A percentile compares a stretch with the other conserved stretches of the same genome.
These are phyloP conservation scores for Bufo gargarizans DNA, from an alignment of 2,113 vertebrate species.

Conservation along the genomic window DNA sequence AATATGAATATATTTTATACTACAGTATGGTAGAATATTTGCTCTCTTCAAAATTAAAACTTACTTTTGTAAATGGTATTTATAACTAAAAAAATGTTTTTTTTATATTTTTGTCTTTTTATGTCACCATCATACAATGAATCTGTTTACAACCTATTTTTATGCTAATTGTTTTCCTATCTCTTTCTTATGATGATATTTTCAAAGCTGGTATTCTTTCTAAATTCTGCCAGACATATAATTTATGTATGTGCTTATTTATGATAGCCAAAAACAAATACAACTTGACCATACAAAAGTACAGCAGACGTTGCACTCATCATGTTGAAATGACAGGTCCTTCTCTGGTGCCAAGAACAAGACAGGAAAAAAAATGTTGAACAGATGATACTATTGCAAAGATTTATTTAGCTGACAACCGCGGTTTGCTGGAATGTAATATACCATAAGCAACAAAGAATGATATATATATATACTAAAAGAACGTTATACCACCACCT, in stretches of 20 bases:
- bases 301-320: slow-evolving; percentile 60
- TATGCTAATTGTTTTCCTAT: background rate
- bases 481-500: too few relatives aligned
- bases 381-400: slow-evolving; percentile 65
- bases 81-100: background rate
- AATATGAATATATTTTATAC: background rate
- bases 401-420: slow-evolving; percentile 60
- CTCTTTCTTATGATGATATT: slow-evolving; percentile 15
- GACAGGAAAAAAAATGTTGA: slow-evolving; percentile 69
- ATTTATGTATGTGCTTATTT: slow-evolving; percentile 51
- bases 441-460: too few relatives aligned
- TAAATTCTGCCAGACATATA: slow-evolving; percentile 30
- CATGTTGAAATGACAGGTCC: slow-evolving; percentile 58
- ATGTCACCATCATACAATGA: background rate
- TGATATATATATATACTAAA: too few relatives aligned
- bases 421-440: too few relatives aligned
- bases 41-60: background rate
- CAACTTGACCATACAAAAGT: slow-evolving; percentile 60
- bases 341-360: slow-evolving; percentile 65
- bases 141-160: slow-evolving; percentile 21
- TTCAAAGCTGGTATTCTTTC: slow-evolving; percentile 31
- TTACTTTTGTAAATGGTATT: background rate
- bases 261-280: slow-evolving; percentile 54
- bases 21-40: background rate
- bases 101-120: slow-evolving; percentile 2